Percentiles rank a stretch among this genome's conserved stretches.
These are phyloP conservation scores for Diaperis boleti DNA, from an alignment of 2,888 invertebrate genomes.

Conservation along the genomic window DNA sequence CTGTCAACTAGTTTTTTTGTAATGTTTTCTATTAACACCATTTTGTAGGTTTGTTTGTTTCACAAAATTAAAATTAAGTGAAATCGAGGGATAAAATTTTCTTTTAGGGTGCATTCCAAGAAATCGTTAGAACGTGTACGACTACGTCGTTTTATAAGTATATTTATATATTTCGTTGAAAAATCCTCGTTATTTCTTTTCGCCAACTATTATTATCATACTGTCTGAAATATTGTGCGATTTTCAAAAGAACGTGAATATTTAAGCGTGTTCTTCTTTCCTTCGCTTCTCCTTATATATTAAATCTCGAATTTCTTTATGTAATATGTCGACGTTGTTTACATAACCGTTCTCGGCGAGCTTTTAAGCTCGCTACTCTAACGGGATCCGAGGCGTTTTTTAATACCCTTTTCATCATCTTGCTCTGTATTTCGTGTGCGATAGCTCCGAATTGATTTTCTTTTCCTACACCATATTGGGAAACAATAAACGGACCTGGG, in stretches of 20 bases:
- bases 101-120: slow-evolving; percentile 12
- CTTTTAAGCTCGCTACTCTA: slow-evolving; percentile 23
- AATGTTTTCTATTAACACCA: too few relatives aligned
- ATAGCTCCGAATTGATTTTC: too few relatives aligned
- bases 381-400: too few relatives aligned
- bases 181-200: slow-evolving; percentile 36
- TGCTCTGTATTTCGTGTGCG: too few relatives aligned
- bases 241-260: slow-evolving; percentile 40
- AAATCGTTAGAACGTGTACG: slow-evolving; percentile 14
- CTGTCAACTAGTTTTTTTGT: too few relatives aligned
- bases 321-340: slow-evolving; percentile 27
- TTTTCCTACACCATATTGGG: too few relatives aligned
- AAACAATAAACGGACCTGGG: too few relatives aligned
- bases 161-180: slow-evolving; percentile 16
- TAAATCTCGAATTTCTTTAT: slow-evolving; percentile 26
- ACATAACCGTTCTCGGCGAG: slow-evolving; percentile 21
- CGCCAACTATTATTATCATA: slow-evolving; percentile 27
- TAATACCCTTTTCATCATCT: too few relatives aligned
- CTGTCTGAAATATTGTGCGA: slow-evolving; percentile 36
- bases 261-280: slow-evolving; percentile 28
- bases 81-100: slow-evolving; percentile 15
- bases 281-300: slow-evolving; percentile 18
- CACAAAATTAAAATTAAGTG: too few relatives aligned
- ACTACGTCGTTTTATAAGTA: slow-evolving; percentile 23
- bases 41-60: too few relatives aligned